Base-by-base conservation (phyloP, 1,140 invertebrate species). In the Drosophila subpulchrella region DNA sequence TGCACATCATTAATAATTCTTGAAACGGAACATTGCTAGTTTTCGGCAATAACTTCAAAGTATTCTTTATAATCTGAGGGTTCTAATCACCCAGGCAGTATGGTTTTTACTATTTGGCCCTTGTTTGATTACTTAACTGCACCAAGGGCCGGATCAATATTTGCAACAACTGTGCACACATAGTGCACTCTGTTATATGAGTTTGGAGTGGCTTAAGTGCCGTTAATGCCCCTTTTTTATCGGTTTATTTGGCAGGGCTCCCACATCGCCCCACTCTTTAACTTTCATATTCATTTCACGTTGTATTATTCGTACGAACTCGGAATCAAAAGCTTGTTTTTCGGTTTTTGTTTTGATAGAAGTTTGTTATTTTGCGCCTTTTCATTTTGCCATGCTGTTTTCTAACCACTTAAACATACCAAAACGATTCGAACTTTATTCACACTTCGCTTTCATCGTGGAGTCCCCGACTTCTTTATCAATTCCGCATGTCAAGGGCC, bases 321-420 rank as follows among this genome's bases (percentile, higher is more conserved):
- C 12, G 41, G 30, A 59, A 53, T 53, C 11, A 30, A 59, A 65
- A 59, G 54, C 54, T 65, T 65, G 61, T 81, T 81, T 66, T 62
- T 47, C 41, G 38, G 62, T 67, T 82, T 82, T 77, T 82, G 80
- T 82, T 82, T 78, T 82, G 80, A 66, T 82, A 75, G 66, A 58
- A 27, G 36, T 58, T 62, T 62, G 51, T 62, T 67, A 50, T 67
- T 60, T 77, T 78, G 74, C 66, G 57, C 42, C 56, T 56, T 65
- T 68, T 51, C 36, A 47, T 38, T 67, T 78, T 48, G 38, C 20
- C 12, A 6, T 2, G 0, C 27, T 36, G 30, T 36, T 66, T 66
- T 57, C 42, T 62, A 62, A 62, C 41, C 62, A 42, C 27, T 48
- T 68, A 56, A 42, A 30, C 39, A 58, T 59, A n/a, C 24, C 15